Evolutionary conservation across 2,888 invertebrate species (phyloP).

Genomic region (Tricholauxania praeusta): DNA sequence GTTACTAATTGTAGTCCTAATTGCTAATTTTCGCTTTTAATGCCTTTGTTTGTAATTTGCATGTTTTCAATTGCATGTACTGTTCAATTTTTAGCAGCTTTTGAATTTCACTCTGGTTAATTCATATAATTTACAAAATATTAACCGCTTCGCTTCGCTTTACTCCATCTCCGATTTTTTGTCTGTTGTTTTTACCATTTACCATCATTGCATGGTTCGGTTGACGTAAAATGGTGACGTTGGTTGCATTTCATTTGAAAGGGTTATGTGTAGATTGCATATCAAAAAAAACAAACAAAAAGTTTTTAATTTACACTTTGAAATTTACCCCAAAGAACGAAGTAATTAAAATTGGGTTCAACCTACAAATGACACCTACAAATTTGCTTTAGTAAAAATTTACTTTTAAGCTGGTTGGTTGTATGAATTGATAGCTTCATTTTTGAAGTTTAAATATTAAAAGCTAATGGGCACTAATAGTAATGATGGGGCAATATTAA

Average conservation of each 20-base stretch:
- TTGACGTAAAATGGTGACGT: constrained; percentile 22
- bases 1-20: no score
- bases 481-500: no score
- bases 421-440: not conserved
- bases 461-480: no score
- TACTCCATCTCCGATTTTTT: constrained; percentile 3
- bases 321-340: constrained; percentile 29
- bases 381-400: not conserved
- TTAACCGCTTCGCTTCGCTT: not conserved
- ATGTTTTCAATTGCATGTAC: no score
- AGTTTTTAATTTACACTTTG: constrained; percentile 33
- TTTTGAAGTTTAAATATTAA: not conserved
- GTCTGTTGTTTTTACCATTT: constrained; percentile 8
- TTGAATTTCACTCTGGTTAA: constrained; percentile 5
- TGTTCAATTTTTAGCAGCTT: not conserved
- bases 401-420: no score
- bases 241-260: not conserved
- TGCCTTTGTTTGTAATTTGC: no score
- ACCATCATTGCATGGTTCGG: not conserved
- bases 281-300: constrained; percentile 7
- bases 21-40: no score
- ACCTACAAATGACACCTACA: constrained; percentile 14
- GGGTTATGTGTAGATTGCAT: not conserved
- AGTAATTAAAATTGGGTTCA: constrained; percentile 23
- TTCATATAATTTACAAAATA: not conserved